A percentile compares a stretch with the other conserved stretches of the same genome.
Conservation (phyloP, 2,888 invertebrate genomes). For the Scaptomyza polygonia region DNA sequence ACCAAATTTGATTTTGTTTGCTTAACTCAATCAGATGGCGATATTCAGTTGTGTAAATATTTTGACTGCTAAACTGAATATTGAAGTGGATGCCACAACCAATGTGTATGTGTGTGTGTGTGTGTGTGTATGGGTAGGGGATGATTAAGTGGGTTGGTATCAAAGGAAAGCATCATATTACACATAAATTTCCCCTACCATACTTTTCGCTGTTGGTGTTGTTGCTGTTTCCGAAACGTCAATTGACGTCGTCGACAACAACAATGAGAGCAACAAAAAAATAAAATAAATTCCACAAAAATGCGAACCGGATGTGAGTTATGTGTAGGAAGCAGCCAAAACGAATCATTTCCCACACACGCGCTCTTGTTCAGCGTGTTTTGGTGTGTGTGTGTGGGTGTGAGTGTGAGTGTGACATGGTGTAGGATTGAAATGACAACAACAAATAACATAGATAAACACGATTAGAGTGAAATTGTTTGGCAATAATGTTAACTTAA, state of each 20-base stretch:
- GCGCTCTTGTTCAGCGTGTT: background rate
- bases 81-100: slow-evolving; percentile 7
- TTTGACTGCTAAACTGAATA: slow-evolving; percentile 56
- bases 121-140: background rate
- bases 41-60: slow-evolving; percentile 55
- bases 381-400: background rate
- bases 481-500: slow-evolving; percentile 65
- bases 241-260: slow-evolving; percentile 31
- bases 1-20: slow-evolving; percentile 63
- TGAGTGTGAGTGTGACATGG: slow-evolving; percentile 7
- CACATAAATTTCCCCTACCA: slow-evolving; percentile 42
- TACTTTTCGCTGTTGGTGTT: slow-evolving; percentile 2
- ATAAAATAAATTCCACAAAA: slow-evolving; percentile 50
- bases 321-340: slow-evolving; percentile 59
- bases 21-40: slow-evolving; percentile 60
- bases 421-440: slow-evolving; percentile 36
- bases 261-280: slow-evolving; percentile 6
- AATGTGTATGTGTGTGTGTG: background rate
- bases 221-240: slow-evolving; percentile 31
- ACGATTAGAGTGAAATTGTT: slow-evolving; percentile 65
- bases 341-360: slow-evolving; percentile 48
- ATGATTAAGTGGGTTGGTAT: slow-evolving; percentile 2
- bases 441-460: slow-evolving; percentile 54
- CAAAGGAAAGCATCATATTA: slow-evolving; percentile 42
- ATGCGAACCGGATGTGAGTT: slow-evolving; percentile 67